Conservation (phyloP, 2,888 invertebrate genomes). For the Doris montereyensis region DNA sequence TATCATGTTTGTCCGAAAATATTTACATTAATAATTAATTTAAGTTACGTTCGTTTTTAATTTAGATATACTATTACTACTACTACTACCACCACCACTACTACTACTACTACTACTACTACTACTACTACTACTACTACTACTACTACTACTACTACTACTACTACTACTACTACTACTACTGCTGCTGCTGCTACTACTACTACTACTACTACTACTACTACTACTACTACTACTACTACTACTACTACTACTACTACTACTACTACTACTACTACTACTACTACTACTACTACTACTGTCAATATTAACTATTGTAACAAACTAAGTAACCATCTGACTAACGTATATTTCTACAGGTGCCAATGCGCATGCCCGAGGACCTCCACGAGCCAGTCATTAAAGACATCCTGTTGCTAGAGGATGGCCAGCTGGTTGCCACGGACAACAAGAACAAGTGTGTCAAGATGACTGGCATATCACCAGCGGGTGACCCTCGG, state of each 20-base stretch:
- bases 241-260: slow-evolving; percentile 33
- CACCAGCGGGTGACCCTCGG: not conserved
- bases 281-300: slow-evolving; percentile 9
- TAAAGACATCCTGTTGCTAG: slow-evolving; percentile 34
- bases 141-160: no score
- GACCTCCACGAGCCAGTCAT: slow-evolving; percentile 37
- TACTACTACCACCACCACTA: not conserved
- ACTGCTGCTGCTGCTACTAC: slow-evolving; percentile 11
- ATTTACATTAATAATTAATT: no score
- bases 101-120: no score
- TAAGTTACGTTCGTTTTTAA: no score
- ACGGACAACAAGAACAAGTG: slow-evolving; percentile 41
- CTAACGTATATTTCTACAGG: not conserved
- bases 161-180: slow-evolving; percentile 1
- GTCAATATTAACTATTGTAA: not conserved
- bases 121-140: no score
- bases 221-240: slow-evolving; percentile 33
- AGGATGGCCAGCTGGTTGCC: slow-evolving; percentile 9
- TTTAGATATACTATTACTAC: no score
- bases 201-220: slow-evolving; percentile 26
- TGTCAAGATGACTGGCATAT: slow-evolving; percentile 30
- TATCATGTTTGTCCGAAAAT: no score
- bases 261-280: slow-evolving; percentile 30
- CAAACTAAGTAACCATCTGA: not conserved
- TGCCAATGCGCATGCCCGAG: slow-evolving; percentile 32